Conservation (phyloP, 2,888 invertebrate genomes). For the Imbricaverruca yamaguchii region DNA sequence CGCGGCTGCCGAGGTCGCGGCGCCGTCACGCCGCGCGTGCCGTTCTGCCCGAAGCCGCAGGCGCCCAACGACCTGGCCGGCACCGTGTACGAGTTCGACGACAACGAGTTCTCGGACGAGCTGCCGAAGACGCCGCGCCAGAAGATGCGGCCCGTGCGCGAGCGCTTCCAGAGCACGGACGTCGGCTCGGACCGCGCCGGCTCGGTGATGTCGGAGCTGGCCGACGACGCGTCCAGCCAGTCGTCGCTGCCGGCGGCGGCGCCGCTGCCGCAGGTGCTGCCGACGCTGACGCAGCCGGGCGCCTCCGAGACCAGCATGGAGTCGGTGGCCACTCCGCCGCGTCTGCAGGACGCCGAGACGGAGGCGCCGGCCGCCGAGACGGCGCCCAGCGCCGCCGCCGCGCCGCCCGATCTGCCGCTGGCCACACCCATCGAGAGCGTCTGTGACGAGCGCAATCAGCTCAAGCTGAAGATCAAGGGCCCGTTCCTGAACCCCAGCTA, state of each 20-base stretch:
- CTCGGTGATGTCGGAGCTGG: constrained; percentile 12
- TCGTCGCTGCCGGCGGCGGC: constrained; percentile 23
- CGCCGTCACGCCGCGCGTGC: background rate
- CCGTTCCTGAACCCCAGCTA: constrained; percentile 71
- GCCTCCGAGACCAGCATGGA: constrained; percentile 11
- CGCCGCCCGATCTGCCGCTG: constrained; percentile 11
- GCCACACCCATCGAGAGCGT: background rate
- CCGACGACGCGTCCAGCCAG: constrained; percentile 22
- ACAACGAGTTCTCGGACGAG: constrained; percentile 53
- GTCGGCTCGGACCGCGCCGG: background rate
- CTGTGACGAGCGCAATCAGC: constrained; percentile 51
- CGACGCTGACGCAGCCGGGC: constrained; percentile 3
- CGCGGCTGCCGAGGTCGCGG: background rate
- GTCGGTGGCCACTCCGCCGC: constrained; percentile 11
- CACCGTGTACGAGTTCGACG: constrained; percentile 79
- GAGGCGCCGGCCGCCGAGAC: background rate
- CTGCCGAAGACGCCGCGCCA: constrained; percentile 3
- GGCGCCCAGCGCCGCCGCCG: background rate
- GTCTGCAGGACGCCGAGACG: background rate
- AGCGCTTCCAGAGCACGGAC: constrained; percentile 6
- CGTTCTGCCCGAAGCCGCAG: constrained; percentile 22
- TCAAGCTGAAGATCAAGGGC: constrained; percentile 85
- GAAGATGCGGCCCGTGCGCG: constrained; percentile 3
- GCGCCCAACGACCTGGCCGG: constrained; percentile 42
- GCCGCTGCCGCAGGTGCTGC: constrained; percentile 11